Evolutionary conservation across 2,888 invertebrate species (phyloP).

Genomic region (Noctua fimbriata): DNA sequence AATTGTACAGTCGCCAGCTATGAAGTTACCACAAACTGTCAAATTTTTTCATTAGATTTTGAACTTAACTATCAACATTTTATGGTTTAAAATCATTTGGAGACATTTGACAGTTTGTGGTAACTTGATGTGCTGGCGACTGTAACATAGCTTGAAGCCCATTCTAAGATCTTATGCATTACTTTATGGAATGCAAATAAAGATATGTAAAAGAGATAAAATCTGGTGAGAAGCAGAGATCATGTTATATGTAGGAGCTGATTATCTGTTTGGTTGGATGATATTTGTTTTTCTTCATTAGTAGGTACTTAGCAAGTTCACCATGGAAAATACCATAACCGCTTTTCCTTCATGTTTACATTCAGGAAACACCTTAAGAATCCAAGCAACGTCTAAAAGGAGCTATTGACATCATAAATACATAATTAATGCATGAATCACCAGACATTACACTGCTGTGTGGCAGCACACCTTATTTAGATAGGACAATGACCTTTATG

Average conservation of each 20-base stretch:
- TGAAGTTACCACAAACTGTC: too few species aligned
- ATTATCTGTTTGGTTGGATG: not conserved
- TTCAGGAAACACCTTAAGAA: slow-evolving; percentile 37
- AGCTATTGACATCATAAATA: slow-evolving; percentile 58
- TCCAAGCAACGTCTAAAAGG: slow-evolving; percentile 31
- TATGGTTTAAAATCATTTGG: too few species aligned
- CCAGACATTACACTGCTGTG: slow-evolving; percentile 47
- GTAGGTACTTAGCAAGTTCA: not conserved
- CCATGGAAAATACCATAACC: slow-evolving; percentile 15
- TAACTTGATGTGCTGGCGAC: too few species aligned
- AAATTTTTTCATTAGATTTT: too few species aligned
- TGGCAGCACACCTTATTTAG: slow-evolving; percentile 54
- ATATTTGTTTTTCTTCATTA: not conserved
- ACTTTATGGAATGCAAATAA: not conserved
- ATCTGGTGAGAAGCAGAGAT: not conserved
- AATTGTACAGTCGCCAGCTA: not conserved
- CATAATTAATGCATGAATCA: slow-evolving; percentile 68
- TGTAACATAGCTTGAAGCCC: not conserved
- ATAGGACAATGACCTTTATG: slow-evolving; percentile 63
- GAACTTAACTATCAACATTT: too few species aligned
- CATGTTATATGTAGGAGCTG: not conserved
- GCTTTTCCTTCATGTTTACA: slow-evolving; percentile 27
- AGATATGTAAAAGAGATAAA: not conserved
- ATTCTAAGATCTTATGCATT: not conserved
- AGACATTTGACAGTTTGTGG: too few species aligned